Evolutionary conservation across 1,140 invertebrate genomes (phyloP), one percentile per base, ranked within the genome.

Genomic region (Halotydeus destructor): DNA sequence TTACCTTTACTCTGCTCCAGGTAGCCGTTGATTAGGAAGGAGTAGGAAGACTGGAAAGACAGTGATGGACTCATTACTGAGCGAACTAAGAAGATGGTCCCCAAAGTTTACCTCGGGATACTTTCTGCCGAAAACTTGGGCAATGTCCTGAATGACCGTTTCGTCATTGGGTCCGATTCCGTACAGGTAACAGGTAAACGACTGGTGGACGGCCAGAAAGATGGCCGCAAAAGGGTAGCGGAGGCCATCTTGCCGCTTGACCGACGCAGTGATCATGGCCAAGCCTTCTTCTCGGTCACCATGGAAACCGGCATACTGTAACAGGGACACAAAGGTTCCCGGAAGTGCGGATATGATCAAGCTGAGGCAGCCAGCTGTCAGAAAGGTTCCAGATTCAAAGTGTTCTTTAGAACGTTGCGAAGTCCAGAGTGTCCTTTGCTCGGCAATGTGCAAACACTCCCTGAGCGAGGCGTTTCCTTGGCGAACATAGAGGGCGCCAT

Each of bases 301-400:
- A 24, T 80, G 79, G 59, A 94, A 94, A 25, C 88, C 88, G 52
- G 93, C 84, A 60, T 93, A 89, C 59, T 93, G 82, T 21, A 96
- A 59, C 23, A 96, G 57, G 56, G 82, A 82, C 45, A 91, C 73
- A 28, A 94, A 68, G 54, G 75, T 71, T 14, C 68, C 68, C 1
- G 88, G 89, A 37, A 97, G 61, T 49, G 88, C 62, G 14, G 41
- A 49, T 58, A 59, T 54, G 56, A 75, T 72, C 58, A 94, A 62
- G 63, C 91, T 91, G 59, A 93, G 94, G 5, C 78, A 72, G n/a
- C 86, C 88, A 39, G 85, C 72, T 1, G 86, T 88, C 70, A 91
- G 78, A n/a, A n/a, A n/a, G n/a, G n/a, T n/a, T 8, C 88, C 88
- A 59, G 80, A 81, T 57, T 91, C 79, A 63, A 94, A 94, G 63